These are phyloP conservation scores for Leucophenga varia DNA, from an alignment of 1,140 invertebrate genomes.

Conservation along the genomic window DNA sequence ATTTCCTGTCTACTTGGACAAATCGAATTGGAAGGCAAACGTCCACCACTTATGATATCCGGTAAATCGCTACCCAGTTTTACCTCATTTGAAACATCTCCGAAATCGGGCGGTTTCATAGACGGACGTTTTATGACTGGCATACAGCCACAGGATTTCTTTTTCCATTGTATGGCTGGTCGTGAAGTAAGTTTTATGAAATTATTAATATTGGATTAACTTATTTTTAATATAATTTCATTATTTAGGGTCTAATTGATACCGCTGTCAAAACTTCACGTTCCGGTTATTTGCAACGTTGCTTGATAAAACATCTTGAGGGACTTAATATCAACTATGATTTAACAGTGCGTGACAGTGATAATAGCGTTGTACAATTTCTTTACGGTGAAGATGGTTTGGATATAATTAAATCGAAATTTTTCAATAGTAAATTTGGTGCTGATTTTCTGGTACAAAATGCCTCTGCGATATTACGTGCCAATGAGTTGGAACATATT, in stretches of 20 bases:
- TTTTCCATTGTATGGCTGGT: conserved; percentile 99
- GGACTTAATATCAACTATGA: conserved; percentile 90
- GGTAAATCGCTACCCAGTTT: conserved; percentile 91
- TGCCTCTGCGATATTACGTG: conserved; percentile 62
- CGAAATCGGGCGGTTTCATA: conserved; percentile 94
- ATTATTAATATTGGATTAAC: background rate
- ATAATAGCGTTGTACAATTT: conserved; percentile 93
- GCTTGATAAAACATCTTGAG: conserved; percentile 97
- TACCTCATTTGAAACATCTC: conserved; percentile 83
- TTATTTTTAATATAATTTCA: conserved; percentile 4
- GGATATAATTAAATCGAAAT: conserved; percentile 86
- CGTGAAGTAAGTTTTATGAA: conserved; percentile 71
- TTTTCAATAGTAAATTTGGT: conserved; percentile 73
- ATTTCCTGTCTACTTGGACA: conserved; percentile 96
- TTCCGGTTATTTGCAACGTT: conserved; percentile 96
- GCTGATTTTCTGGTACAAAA: conserved; percentile 84
- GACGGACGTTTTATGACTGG: conserved; percentile 96
- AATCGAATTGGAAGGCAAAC: conserved; percentile 97
- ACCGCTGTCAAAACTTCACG: conserved; percentile 91
- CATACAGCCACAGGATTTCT: conserved; percentile 96
- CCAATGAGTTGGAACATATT: conserved; percentile 33
- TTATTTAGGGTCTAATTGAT: conserved; percentile 74
- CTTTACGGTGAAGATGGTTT: conserved; percentile 98
- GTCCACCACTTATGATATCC: conserved; percentile 92
- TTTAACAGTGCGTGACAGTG: conserved; percentile 91